phyloP scores from a whole-genome alignment of 2,113 vertebrate species.

The Oreochromis aureus region DNA sequence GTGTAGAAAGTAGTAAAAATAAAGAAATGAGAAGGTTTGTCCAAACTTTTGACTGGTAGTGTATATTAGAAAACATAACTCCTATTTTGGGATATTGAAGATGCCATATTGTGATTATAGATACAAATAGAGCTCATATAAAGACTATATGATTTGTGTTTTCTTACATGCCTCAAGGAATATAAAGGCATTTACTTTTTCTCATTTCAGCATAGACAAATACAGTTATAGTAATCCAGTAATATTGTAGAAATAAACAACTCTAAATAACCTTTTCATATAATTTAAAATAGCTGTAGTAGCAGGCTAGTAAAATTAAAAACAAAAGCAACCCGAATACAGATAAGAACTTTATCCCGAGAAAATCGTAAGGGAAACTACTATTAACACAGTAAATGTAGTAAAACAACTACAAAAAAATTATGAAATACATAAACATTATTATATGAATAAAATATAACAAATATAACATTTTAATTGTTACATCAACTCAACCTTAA shows the following conservation, averaged over 20 bases:
- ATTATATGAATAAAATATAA: background rate
- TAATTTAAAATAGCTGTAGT: background rate
- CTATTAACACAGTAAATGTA: background rate
- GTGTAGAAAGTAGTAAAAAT: background rate
- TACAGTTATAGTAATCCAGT: background rate
- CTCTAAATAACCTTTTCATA: background rate
- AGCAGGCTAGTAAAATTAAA: background rate
- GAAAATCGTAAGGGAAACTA: background rate
- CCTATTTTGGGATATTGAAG: background rate
- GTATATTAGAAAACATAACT: background rate
- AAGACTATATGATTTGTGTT: background rate
- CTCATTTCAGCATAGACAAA: background rate
- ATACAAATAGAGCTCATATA: background rate
- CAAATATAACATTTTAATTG: background rate
- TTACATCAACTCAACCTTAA: background rate
- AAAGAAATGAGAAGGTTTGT: background rate
- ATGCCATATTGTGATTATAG: background rate
- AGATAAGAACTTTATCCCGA: background rate
- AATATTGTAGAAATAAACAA: background rate
- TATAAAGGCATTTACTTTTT: background rate
- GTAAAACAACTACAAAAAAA: background rate
- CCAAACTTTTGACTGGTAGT: background rate
- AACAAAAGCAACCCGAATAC: background rate
- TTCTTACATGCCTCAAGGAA: background rate
- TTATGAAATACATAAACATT: background rate